Conservation (phyloP, 2,888 invertebrate genomes). For the Sminthurinus aureus region DNA sequence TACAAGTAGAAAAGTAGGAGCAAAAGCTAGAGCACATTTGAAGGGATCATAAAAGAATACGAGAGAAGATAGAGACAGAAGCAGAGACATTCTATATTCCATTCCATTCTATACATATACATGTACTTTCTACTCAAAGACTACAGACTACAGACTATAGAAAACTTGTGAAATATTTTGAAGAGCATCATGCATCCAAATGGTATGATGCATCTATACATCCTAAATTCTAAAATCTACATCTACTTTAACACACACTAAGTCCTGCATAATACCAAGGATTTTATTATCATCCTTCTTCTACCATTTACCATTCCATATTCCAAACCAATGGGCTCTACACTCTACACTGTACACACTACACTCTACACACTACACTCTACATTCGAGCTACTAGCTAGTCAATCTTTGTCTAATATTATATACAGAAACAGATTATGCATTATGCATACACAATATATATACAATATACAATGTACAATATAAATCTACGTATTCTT, state of each 20-base stretch:
- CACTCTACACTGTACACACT: not conserved
- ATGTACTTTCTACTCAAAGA: too few relatives aligned
- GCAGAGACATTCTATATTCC: not conserved
- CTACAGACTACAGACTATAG: too few relatives aligned
- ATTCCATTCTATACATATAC: not conserved
- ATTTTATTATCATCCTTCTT: slow-evolving; percentile 24
- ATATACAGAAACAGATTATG: too few relatives aligned
- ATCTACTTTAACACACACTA: slow-evolving; percentile 25
- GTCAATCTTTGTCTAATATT: not conserved
- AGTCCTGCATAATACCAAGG: slow-evolving; percentile 31
- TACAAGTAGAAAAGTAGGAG: not conserved
- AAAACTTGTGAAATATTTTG: too few relatives aligned
- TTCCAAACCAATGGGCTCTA: slow-evolving; percentile 7
- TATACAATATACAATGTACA: not conserved
- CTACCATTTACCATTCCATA: not conserved
- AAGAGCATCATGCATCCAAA: slow-evolving; percentile 11
- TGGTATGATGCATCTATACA: slow-evolving; percentile 23
- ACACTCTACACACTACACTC: too few relatives aligned
- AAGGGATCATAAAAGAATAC: slow-evolving; percentile 29
- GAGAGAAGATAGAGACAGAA: slow-evolving; percentile 19
- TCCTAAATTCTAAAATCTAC: not conserved
- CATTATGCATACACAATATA: not conserved
- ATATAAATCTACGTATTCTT: not conserved
- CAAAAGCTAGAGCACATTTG: slow-evolving; percentile 24
- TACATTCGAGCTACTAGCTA: too few relatives aligned